phyloP scores from a whole-genome alignment of 2,888 invertebrate genomes.

The Caenorhabditis sp. region DNA sequence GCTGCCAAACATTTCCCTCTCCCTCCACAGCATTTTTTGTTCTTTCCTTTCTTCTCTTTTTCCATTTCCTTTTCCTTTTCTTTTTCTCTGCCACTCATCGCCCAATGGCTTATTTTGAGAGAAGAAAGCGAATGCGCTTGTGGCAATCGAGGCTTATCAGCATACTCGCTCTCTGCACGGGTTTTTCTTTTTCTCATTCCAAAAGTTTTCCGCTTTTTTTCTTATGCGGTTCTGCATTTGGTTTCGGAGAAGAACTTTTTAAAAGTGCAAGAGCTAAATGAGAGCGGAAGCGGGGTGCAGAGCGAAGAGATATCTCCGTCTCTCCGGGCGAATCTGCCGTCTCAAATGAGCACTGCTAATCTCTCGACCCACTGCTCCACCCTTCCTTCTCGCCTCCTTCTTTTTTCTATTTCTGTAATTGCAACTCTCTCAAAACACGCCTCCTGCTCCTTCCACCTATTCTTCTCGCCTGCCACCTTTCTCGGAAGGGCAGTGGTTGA shows the following conservation, averaged over 20 bases:
- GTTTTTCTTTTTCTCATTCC: not conserved
- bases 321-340: conserved; percentile 3
- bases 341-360: conserved; percentile 22
- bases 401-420: conserved; percentile 17
- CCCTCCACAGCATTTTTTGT: too few species aligned
- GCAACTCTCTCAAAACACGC: conserved; percentile 26
- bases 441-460: not conserved
- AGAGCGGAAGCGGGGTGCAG: conserved; percentile 1
- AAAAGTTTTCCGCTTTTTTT: conserved; percentile 10
- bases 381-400: too few species aligned
- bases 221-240: too few species aligned
- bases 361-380: conserved; percentile 7
- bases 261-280: conserved; percentile 34
- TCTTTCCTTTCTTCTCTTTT: not conserved
- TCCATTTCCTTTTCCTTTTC: not conserved
- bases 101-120: not conserved
- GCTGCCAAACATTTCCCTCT: too few species aligned
- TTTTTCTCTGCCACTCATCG: conserved; percentile 16
- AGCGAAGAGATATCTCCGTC: conserved; percentile 25
- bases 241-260: conserved; percentile 23
- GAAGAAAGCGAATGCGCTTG: conserved; percentile 12
- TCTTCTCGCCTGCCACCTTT: not conserved
- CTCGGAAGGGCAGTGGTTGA: too few species aligned
- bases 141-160: conserved; percentile 42
- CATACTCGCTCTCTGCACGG: not conserved